Conservation (phyloP, 1,140 invertebrate species). For the Linepithema humile region DNA sequence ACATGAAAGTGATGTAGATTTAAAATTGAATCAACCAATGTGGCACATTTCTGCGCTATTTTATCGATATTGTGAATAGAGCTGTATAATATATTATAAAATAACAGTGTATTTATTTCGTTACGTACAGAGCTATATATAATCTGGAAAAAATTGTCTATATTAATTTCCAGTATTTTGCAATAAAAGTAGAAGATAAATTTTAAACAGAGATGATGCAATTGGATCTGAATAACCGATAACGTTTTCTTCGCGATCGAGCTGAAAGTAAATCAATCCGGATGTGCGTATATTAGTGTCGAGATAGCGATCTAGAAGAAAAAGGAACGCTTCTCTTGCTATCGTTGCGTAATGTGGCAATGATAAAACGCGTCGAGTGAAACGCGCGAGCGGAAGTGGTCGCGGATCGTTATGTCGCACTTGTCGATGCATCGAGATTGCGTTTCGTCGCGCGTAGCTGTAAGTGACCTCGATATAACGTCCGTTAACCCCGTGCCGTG, state of each 20-base stretch:
- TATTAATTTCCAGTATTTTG: too few species aligned
- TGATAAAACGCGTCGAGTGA: not conserved
- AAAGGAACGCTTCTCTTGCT: not conserved
- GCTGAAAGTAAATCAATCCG: not conserved
- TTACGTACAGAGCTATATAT: not conserved
- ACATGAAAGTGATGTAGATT: not conserved
- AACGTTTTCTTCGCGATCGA: not conserved
- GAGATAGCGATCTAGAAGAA: not conserved
- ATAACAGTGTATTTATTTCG: not conserved
- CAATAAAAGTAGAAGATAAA: not conserved
- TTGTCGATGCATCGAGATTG: slow-evolving; percentile 26
- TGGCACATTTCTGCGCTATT: not conserved
- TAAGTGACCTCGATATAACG: slow-evolving; percentile 28
- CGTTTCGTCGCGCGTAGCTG: slow-evolving; percentile 12
- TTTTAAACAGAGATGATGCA: not conserved
- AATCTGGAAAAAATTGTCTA: not conserved
- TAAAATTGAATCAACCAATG: not conserved
- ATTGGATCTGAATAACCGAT: not conserved
- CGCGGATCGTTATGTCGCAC: slow-evolving; percentile 36
- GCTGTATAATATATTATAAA: not conserved
- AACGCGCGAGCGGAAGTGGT: not conserved
- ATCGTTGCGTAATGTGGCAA: not conserved
- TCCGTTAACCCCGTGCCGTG: slow-evolving; percentile 11
- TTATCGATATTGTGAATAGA: not conserved
- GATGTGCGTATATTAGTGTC: not conserved